Conservation (phyloP, 2,113 vertebrate species). For the Rhynchopsitta pachyrhyncha region DNA sequence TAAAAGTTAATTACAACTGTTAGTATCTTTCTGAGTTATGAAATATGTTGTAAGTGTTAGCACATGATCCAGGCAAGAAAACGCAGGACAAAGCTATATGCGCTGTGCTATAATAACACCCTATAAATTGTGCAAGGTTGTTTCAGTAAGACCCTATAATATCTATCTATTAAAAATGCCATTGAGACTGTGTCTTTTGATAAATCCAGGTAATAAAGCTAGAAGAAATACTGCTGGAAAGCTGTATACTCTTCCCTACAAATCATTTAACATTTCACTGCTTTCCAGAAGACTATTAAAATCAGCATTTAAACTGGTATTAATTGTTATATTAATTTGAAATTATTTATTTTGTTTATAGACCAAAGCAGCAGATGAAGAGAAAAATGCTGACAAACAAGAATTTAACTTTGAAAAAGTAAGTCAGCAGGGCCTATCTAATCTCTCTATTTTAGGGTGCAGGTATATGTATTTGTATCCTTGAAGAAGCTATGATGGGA, state of each 20-base stretch:
- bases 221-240: neutral
- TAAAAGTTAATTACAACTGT: neutral
- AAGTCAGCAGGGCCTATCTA: neutral
- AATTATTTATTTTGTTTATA: constrained; percentile 33
- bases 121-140: neutral
- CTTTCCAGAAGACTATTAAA: neutral
- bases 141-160: neutral
- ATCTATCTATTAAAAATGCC: neutral
- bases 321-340: neutral
- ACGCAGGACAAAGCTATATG: neutral
- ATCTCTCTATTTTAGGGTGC: neutral
- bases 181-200: neutral
- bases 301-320: neutral
- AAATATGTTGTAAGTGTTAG: neutral
- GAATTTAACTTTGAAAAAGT: constrained; percentile 91
- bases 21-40: neutral
- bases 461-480: neutral
- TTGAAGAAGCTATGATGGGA: accelerated
- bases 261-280: neutral
- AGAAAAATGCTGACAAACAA: constrained; percentile 56
- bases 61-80: neutral
- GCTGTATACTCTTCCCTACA: neutral
- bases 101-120: neutral
- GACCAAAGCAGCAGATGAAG: constrained; percentile 19
- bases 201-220: neutral